These are phyloP conservation scores for Pomacea maculata DNA, from an alignment of 1,140 invertebrate species.

Conservation along the genomic window DNA sequence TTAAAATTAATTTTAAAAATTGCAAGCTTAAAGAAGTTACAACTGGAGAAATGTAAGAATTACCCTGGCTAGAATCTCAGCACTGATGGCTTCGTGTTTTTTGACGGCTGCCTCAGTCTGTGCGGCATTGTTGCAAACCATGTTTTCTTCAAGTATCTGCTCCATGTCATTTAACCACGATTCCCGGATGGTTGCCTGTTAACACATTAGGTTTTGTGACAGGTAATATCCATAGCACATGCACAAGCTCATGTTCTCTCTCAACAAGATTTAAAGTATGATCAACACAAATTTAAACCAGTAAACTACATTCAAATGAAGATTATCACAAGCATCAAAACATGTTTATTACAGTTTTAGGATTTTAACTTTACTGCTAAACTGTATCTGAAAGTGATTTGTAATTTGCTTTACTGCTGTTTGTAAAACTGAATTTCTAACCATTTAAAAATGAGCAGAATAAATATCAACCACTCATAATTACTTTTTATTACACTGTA, in stretches of 20 bases:
- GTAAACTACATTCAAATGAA: background rate
- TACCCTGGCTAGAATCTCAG: slow-evolving; percentile 89
- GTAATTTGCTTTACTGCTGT: background rate
- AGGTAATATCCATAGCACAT: no score
- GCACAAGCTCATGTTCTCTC: background rate
- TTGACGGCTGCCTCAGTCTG: slow-evolving; percentile 98
- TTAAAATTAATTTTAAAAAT: no score
- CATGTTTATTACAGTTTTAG: background rate
- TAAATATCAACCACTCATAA: background rate
- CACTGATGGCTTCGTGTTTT: slow-evolving; percentile 98
- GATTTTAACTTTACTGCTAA: background rate
- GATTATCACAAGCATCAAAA: background rate
- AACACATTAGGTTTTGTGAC: background rate
- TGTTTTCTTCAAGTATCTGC: slow-evolving; percentile 90
- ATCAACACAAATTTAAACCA: background rate
- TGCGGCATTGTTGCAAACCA: slow-evolving; percentile 80
- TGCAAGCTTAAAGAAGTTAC: background rate
- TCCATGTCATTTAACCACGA: slow-evolving; percentile 98
- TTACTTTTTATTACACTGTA: slow-evolving; percentile 1
- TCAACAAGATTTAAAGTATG: background rate
- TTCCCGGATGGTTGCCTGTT: slow-evolving; percentile 84
- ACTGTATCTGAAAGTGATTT: background rate
- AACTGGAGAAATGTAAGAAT: slow-evolving; percentile 30
- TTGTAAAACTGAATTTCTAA: background rate
- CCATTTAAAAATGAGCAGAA: background rate